Evolutionary conservation across 2,888 invertebrate species (phyloP).

Genomic region (Rambutsinella grinnellia): DNA sequence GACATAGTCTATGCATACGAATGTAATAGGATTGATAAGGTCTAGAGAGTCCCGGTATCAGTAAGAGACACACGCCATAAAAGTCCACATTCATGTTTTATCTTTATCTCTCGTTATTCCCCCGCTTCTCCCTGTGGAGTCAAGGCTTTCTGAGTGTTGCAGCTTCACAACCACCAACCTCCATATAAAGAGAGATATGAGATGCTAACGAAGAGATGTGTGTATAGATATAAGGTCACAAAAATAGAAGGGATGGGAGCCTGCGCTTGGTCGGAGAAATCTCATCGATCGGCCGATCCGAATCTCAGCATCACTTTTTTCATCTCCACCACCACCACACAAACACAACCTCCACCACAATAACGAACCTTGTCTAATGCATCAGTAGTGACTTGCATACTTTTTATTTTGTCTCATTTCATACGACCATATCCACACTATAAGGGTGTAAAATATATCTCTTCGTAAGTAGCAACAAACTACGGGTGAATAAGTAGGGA

Average conservation of each 20-base stretch:
- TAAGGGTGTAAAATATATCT: no score
- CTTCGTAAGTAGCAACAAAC: background rate
- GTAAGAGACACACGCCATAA: conserved; percentile 34
- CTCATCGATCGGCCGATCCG: conserved; percentile 56
- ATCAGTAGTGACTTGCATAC: conserved; percentile 17
- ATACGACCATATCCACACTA: background rate
- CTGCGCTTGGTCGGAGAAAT: conserved; percentile 52
- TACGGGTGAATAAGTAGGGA: background rate
- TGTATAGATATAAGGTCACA: conserved; percentile 26
- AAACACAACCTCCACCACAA: conserved; percentile 40
- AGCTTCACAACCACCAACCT: background rate
- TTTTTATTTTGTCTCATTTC: background rate
- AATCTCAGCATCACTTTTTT: conserved; percentile 52
- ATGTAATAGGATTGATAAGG: background rate
- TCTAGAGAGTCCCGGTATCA: conserved; percentile 25
- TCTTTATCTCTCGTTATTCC: conserved; percentile 41
- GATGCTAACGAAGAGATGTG: conserved; percentile 49
- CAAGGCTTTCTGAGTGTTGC: conserved; percentile 12
- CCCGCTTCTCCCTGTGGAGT: conserved; percentile 38
- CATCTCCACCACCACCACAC: conserved; percentile 25
- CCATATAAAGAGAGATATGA: conserved; percentile 20
- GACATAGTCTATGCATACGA: background rate
- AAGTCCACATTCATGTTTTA: conserved; percentile 43
- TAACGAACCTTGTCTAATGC: conserved; percentile 50
- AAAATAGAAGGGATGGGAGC: conserved; percentile 45